Conservation (phyloP, 2,888 invertebrate species). For the Cecidostiba fungosa region DNA sequence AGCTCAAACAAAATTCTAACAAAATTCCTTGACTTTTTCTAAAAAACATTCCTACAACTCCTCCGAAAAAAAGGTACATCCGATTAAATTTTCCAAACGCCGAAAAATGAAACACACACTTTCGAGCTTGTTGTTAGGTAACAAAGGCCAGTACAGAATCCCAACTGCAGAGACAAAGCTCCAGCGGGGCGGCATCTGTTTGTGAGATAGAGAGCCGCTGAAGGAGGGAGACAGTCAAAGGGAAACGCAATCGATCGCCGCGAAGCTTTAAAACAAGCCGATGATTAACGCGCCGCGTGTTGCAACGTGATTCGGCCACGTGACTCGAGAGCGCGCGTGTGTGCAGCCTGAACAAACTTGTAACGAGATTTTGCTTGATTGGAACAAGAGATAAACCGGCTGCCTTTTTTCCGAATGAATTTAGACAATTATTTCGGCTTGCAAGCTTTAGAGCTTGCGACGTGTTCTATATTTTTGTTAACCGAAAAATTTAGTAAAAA, state of each 20-base stretch:
- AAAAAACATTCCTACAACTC: neutral
- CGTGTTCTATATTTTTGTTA: too few species aligned
- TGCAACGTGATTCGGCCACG: conserved; percentile 67
- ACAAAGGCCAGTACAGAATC: conserved; percentile 8
- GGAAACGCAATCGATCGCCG: conserved; percentile 15
- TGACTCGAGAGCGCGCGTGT: conserved; percentile 54
- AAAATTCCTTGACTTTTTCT: too few species aligned
- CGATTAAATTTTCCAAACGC: neutral
- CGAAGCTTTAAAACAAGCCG: conserved; percentile 28
- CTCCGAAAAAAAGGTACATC: neutral
- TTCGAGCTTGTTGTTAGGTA: neutral
- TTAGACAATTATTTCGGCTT: too few species aligned
- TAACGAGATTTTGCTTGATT: conserved; percentile 2
- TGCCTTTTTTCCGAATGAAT: too few species aligned
- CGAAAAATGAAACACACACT: neutral
- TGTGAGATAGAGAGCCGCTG: neutral
- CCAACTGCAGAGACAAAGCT: neutral
- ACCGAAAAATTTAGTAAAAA: too few species aligned
- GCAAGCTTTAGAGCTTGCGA: too few species aligned
- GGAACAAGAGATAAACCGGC: too few species aligned
- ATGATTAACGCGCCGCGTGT: neutral
- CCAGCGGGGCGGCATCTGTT: neutral
- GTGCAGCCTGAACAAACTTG: too few species aligned
- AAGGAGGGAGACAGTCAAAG: neutral
- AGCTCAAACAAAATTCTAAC: neutral